Evolutionary conservation across 2,888 invertebrate genomes (phyloP), one percentile per base, ranked within the genome.

Genomic region (Blera fallax): DNA sequence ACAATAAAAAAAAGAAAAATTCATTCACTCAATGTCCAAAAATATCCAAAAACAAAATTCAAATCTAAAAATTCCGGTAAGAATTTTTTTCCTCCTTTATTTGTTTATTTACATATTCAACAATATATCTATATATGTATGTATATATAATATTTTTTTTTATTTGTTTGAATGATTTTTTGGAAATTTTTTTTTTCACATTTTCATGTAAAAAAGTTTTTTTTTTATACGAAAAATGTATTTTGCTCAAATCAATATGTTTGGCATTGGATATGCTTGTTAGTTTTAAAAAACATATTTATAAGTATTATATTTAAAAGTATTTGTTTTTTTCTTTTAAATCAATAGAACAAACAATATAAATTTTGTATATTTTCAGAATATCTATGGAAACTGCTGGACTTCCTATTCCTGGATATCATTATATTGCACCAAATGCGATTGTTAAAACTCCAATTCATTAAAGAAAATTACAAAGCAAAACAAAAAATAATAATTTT

Each of bases 371-470:
- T 81, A 81, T 87, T 89, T 95, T 87, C 95, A 98, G 98, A 95
- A 97, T 98, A 96, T 96, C 97, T 84, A 97, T 97, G 97, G 97
- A 98, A 94, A 97, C 97, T 76, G 97, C 97, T 89, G 97, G 97
- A 87, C 94, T 97, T 93, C 97, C 97, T 90, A 95, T 97, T 94
- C 96, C 96, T 87, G 96, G 97, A 89, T 97, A 97, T 93, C 97
- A 97, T 93, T 97, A 97, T 94, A 96, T 97, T 93, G 95, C 97
- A 89, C 97, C 97, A 89, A 97, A 97, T 93, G 96, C 97, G 94
- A 97, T 97, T 93, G 97, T 97, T 91, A 97, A 97, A 94, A 96
- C 97, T 89, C 96, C 97, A 91, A 97, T 97, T 92, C 97, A 97
- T 94, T 97, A 96, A 94, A 73, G 45, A 27, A 73, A 62, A 48